Base-by-base conservation (phyloP, 2,797 vertebrate species). In the Urosaurus nigricauda region DNA sequence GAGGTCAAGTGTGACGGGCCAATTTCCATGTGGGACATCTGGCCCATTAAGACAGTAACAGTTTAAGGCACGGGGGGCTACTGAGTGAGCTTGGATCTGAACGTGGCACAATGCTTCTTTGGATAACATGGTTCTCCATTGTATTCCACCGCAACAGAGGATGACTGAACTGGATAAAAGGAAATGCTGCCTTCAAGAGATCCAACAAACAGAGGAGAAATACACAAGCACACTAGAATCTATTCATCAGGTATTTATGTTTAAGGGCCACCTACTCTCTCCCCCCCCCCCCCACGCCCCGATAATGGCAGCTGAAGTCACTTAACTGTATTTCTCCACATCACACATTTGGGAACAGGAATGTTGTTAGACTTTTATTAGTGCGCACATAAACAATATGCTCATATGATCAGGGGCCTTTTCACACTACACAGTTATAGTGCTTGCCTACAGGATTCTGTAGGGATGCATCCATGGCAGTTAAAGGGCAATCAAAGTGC, bases 141-240 rank as follows among this genome's bases (percentile, higher is more conserved):
- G 2, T 77, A 16, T 24, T 71, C 40, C 74, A 1, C 1, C 7
- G 1, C 92, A 97, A 96, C 97, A 97, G 91, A 97, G 96, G 93
- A 98, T 97, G 93, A 95, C 93, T 0, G 97, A 95, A 2, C 96
- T 98, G 0, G 98, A 99, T 93, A 98, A 98, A 90, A 96, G 98
- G 80, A 97, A 97, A 91, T 99, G 98, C 95, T 99, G 98, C 93
- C 97, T 99, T 89, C 97, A 98, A 85, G 98, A 99, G 95, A 96
- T 99, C 95, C 94, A 96, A 83, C 98, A 98, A 95, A 99, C 98
- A 0, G 98, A 99, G 88, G 98, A 98, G 96, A 99, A 98, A 75
- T 99, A 99, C 93, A 96, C 97, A 0, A 97, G 97, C 73, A 99
- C 98, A 2, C 96, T 99, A 93, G 95, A 97, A 92, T 97, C 98